phyloP scores from a whole-genome alignment of 2,113 vertebrate species.

The Sinocyclocheilus anophthalmus region DNA sequence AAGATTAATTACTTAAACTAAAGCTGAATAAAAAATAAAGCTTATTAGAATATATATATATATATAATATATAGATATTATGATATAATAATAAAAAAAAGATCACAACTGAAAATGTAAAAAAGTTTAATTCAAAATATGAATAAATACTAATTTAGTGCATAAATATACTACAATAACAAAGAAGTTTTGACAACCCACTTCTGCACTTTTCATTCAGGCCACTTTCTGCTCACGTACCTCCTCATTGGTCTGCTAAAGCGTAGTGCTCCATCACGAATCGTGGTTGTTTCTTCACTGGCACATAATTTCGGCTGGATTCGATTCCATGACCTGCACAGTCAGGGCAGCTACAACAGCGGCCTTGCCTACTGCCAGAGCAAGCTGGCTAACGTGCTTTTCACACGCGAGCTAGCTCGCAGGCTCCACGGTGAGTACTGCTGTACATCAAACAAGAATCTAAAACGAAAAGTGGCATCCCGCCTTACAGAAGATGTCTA shows the following conservation, averaged over 20 bases:
- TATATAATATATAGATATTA: too few relatives aligned
- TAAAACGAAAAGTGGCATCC: neutral
- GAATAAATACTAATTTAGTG: neutral
- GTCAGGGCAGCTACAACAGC: constrained; percentile 86
- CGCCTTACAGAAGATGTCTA: neutral
- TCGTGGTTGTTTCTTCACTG: constrained; percentile 88
- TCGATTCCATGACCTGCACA: constrained; percentile 89
- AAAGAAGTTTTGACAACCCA: neutral
- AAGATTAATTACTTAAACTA: too few relatives aligned
- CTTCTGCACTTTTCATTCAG: constrained; percentile 50
- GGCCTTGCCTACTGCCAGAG: constrained; percentile 92
- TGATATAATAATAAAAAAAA: too few relatives aligned
- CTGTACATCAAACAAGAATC: neutral
- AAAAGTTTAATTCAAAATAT: too few relatives aligned
- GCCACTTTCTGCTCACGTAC: constrained; percentile 87
- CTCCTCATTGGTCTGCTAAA: constrained; percentile 86
- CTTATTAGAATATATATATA: too few relatives aligned
- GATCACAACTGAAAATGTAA: too few relatives aligned
- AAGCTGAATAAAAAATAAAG: too few relatives aligned
- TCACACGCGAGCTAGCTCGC: constrained; percentile 83
- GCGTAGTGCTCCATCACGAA: constrained; percentile 83
- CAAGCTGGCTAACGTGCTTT: constrained; percentile 92
- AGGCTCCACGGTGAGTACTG: constrained; percentile 80
- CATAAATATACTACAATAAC: neutral
- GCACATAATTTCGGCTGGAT: constrained; percentile 89